Percentiles rank a stretch among this genome's conserved stretches.
phyloP scores from a whole-genome alignment of 2,113 vertebrate genomes.

The Eudorcas thomsonii region DNA sequence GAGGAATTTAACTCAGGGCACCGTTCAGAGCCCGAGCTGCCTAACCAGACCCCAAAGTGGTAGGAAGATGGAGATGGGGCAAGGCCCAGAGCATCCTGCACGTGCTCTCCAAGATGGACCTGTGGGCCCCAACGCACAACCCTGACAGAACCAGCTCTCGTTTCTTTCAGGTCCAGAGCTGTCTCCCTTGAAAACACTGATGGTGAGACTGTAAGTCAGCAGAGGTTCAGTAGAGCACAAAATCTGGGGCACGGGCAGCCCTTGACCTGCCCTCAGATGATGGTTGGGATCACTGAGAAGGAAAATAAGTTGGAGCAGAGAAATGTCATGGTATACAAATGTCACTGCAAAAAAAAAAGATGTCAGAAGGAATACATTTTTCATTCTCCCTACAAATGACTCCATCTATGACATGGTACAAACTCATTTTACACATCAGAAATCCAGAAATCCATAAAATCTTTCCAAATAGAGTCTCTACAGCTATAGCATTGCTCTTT shows the following conservation, averaged over 20 bases:
- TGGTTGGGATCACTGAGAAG: conserved; percentile 68
- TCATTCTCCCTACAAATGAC: conserved; percentile 66
- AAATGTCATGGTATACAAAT: conserved; percentile 70
- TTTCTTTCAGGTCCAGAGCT: conserved; percentile 46
- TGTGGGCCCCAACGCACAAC: neutral
- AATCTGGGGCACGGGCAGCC: conserved; percentile 53
- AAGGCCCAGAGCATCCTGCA: neutral
- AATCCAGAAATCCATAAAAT: conserved; percentile 70
- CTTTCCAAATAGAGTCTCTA: conserved; percentile 53
- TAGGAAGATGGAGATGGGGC: fast-evolving
- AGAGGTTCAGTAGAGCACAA: conserved; percentile 71
- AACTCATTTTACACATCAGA: conserved; percentile 76
- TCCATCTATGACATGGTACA: conserved; percentile 46
- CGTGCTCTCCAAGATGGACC: neutral
- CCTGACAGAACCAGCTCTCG: neutral
- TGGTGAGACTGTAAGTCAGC: conserved; percentile 47
- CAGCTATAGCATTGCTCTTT: neutral
- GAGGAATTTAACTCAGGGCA: neutral
- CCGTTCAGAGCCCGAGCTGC: neutral
- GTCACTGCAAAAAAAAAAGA: neutral
- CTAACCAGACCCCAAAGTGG: neutral
- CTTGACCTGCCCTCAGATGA: conserved; percentile 62
- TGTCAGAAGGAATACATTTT: conserved; percentile 69
- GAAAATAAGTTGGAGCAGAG: conserved; percentile 58
- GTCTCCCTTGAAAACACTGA: neutral